Base-by-base conservation (phyloP, 2,797 vertebrate genomes). In the Threskiornis aethiopicus region DNA sequence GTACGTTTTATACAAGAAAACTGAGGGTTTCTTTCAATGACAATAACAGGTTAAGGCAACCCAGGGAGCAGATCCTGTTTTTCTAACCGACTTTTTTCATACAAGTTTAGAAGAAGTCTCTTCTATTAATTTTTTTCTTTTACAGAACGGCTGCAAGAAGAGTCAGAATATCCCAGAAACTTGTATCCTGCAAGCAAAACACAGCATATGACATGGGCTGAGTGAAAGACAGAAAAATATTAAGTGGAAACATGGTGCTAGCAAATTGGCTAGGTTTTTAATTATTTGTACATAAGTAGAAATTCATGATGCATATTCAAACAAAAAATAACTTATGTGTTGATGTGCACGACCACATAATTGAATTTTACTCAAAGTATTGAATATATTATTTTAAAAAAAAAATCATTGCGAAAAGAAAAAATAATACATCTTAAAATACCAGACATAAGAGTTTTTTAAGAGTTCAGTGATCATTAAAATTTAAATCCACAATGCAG, bases 381-480 rank as follows among this genome's bases (percentile, higher is more conserved):
- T 78, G 17, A 28, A 76, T 66, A 67, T n/a, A 61, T 54, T 54
- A 17, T 64, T 64, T 66, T 24, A 57, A 84, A 91, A 28, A 80
- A 41, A 41, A 41, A 59, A 25, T 9, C 29, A 78, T 8, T 24
- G 4, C 24, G 18, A n/a, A 58, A 17, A 77, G 8, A 70, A 86
- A 71, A 86, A 73, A 72, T 14, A 86, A 29, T 84, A 47, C 7
- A 66, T 90, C 20, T 84, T 92, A 91, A 69, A 62, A 85, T 87
- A 33, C 49, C 26, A 89, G 21, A 80, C 16, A 9, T 85, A 75
- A 39, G 37, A 89, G 25, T 94, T 93, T 9, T 37, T 86, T 66
- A 87, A 94, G 89, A 81, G 35, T 93, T 94, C 83, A 82, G 51
- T 46, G 55, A 93, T 66, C 44, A 69, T 96, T 97, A 92, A 93